A percentile compares a stretch with the other conserved stretches of the same genome.
These are phyloP conservation scores for Suricata suricatta DNA, from an alignment of 2,113 vertebrate species.

Conservation along the genomic window DNA sequence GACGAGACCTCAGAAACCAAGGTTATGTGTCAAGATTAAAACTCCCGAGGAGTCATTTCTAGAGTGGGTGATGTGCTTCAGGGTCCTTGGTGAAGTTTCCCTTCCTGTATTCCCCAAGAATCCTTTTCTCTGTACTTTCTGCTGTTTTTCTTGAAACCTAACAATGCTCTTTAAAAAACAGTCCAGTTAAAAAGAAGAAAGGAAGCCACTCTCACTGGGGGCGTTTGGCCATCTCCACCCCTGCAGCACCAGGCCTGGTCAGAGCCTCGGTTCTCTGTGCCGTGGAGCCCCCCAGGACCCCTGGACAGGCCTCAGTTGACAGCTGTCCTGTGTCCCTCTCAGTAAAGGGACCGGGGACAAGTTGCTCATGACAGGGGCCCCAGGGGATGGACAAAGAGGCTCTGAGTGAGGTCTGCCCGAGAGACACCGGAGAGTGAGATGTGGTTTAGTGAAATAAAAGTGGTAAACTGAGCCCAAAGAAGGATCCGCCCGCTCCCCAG, in stretches of 20 bases:
- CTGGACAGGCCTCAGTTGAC: rapidly evolving
- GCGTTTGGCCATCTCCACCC: neutral
- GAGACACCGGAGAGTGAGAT: neutral
- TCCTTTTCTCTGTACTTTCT: neutral
- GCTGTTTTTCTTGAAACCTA: neutral
- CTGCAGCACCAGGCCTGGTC: rapidly evolving
- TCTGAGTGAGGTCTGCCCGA: neutral
- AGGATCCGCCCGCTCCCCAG: neutral
- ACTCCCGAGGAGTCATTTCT: slow-evolving; percentile 20
- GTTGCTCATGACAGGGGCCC: neutral
- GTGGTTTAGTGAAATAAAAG: neutral
- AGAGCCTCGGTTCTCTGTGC: neutral
- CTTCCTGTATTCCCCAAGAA: neutral
- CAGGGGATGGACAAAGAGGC: neutral
- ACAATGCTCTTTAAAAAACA: neutral
- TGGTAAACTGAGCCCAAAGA: neutral
- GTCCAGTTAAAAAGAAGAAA: neutral
- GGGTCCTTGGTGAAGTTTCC: neutral
- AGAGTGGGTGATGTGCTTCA: neutral
- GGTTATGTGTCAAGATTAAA: neutral
- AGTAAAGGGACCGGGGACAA: neutral
- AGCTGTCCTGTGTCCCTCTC: neutral
- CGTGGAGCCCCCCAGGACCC: neutral
- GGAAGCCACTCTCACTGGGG: neutral
- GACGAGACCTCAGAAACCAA: neutral